Evolutionary conservation across 2,113 vertebrate genomes (phyloP).

Genomic region (Nothocercus nigrocapillus): DNA sequence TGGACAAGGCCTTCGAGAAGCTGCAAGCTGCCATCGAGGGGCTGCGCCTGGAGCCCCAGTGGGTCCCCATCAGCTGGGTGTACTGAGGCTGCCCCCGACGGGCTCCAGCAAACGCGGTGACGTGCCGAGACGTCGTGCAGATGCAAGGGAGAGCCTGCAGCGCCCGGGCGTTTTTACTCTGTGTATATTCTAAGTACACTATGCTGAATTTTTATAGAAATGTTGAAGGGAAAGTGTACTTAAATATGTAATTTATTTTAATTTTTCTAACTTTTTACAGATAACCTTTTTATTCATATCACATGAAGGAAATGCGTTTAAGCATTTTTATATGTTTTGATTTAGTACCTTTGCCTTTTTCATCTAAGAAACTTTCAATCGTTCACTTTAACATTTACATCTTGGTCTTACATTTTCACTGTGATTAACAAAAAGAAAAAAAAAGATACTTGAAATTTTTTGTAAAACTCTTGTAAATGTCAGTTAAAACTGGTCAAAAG

Average conservation of each 20-base stretch:
- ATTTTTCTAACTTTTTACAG: conserved; percentile 94
- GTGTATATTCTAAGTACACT: conserved; percentile 82
- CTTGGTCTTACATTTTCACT: conserved; percentile 85
- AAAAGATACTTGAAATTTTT: conserved; percentile 85
- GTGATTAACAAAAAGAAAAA: conserved; percentile 78
- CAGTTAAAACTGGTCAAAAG: conserved; percentile 66
- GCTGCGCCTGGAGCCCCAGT: conserved; percentile 90
- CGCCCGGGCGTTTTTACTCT: conserved; percentile 76
- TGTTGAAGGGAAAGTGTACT: conserved; percentile 93
- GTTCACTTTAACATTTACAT: conserved; percentile 68
- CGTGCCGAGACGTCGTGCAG: conserved; percentile 24
- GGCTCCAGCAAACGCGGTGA: conserved; percentile 23
- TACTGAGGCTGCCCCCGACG: conserved; percentile 80
- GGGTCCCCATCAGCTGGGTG: conserved; percentile 98
- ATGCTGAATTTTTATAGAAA: conserved; percentile 91
- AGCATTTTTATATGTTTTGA: conserved; percentile 86
- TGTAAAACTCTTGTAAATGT: conserved; percentile 75
- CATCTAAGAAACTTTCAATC: conserved; percentile 77
- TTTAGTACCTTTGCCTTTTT: conserved; percentile 84
- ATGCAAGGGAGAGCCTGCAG: conserved; percentile 31
- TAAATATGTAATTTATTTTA: conserved; percentile 95
- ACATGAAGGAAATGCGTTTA: conserved; percentile 88
- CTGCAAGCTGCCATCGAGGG: conserved; percentile 90
- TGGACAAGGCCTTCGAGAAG: conserved; percentile 97
- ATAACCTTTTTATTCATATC: conserved; percentile 92